These are phyloP conservation scores for Drosophila melanogaster DNA, from an alignment of 1,140 invertebrate species.

Conservation along the genomic window Release_6_plus_ISO1_MT NT_033777.3:19873001-19873500, in stretches of 20 bases:
- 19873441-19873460: conserved; percentile 10
- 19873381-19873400: neutral
- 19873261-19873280: conserved; percentile 43
- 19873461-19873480: conserved; percentile 19
- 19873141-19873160: conserved; percentile 59
- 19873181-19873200: conserved; percentile 15
- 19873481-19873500: conserved; percentile 12
- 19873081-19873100: conserved; percentile 30
- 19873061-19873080: conserved; percentile 54
- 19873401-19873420: conserved; percentile 12
- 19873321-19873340: conserved; percentile 27
- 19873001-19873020: conserved; percentile 55
- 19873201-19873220: conserved; percentile 49
- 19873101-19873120: conserved; percentile 53
- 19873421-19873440: conserved; percentile 21
- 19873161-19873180: conserved; percentile 50
- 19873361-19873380: conserved; percentile 22
- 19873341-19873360: conserved; percentile 19
- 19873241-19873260: conserved; percentile 27
- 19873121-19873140: conserved; percentile 67
- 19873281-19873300: conserved; percentile 39
- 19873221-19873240: conserved; percentile 44
- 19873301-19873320: conserved; percentile 48
- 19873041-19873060: conserved; percentile 58
- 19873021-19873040: conserved; percentile 49